Conservation (phyloP, 2,797 vertebrate species). For the Rhabdophis nuchalis region DNA sequence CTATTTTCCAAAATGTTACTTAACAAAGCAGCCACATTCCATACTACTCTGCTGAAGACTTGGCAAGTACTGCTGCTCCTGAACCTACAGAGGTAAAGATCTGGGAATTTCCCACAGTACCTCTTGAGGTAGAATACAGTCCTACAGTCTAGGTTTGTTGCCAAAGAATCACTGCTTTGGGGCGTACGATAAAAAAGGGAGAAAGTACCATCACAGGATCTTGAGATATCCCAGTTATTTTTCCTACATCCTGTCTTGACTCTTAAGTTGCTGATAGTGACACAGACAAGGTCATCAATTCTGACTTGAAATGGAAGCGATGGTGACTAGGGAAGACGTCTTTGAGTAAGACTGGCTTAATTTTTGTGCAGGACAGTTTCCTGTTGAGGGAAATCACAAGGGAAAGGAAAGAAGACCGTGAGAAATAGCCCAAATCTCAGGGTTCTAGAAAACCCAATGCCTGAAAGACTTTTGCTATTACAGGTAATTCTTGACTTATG, state of each 20-base stretch:
- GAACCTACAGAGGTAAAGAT: not conserved
- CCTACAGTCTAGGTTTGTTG: not conserved
- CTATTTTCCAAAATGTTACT: constrained; percentile 18
- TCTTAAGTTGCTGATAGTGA: not conserved
- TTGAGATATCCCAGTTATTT: not conserved
- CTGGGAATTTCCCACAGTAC: not conserved
- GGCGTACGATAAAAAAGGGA: not conserved
- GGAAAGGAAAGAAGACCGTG: not conserved
- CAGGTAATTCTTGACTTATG: not conserved
- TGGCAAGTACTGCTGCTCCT: not conserved
- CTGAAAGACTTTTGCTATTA: not conserved
- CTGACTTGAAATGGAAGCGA: not conserved
- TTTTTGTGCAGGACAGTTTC: not conserved
- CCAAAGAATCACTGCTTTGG: not conserved
- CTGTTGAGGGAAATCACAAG: not conserved
- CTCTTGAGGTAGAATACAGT: not conserved
- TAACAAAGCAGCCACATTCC: not conserved
- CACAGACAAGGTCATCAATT: not conserved
- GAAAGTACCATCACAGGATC: not conserved
- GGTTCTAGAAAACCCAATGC: not conserved
- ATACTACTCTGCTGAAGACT: not conserved
- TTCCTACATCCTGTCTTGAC: not conserved
- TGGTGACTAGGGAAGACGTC: not conserved
- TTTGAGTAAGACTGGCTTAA: not conserved
- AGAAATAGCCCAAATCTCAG: not conserved